Base-by-base conservation (phyloP, 2,113 vertebrate genomes). In the Oncorhynchus keta region DNA sequence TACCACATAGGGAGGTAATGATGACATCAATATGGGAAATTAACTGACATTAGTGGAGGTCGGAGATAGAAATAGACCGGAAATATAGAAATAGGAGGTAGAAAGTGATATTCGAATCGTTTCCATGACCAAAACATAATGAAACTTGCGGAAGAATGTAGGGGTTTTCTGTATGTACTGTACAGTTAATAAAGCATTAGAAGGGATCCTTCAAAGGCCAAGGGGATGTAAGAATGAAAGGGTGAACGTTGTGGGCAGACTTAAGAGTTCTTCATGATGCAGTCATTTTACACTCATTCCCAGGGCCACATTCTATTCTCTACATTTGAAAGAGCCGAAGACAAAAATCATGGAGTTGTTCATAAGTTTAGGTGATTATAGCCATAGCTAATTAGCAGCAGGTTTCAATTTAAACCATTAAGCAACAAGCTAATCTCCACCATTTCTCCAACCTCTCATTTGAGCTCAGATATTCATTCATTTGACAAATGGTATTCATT, bases 371-470 rank as follows among this genome's bases (percentile, higher is more conserved):
- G 77, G 85, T 85, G 85, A 91, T 89, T 87, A 91, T 88, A 87
- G 87, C 80, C 72, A 74, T 3, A 85, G 84, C 85, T 89, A 92
- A 91, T 92, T 89, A 91, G 86, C 81, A 82, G 82, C 83, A 76
- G 87, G 74, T 86, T 91, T 90, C 85, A 92, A 90, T 91, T 91
- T 91, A 90, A 55, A 88, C 85, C 80, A 90, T 90, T 87, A 88
- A 83, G 88, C 82, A 90, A 91, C 82, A 89, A 88, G 83, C 90
- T 89, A 83, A 86, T 89, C 87, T 87, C 81, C 24, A 73, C 80
- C 81, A 87, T 91, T 90, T 80, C 88, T 88, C 80, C 88, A 86
- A 84, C 84, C 85, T 87, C 84, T 87, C 88, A 90, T 91, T 87
- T 89, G 85, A 89, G 81, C 11, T 55, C 81, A 78, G 82, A 89